Conservation (phyloP, 2,888 invertebrate species). For the Dinocampus coccinellae region DNA sequence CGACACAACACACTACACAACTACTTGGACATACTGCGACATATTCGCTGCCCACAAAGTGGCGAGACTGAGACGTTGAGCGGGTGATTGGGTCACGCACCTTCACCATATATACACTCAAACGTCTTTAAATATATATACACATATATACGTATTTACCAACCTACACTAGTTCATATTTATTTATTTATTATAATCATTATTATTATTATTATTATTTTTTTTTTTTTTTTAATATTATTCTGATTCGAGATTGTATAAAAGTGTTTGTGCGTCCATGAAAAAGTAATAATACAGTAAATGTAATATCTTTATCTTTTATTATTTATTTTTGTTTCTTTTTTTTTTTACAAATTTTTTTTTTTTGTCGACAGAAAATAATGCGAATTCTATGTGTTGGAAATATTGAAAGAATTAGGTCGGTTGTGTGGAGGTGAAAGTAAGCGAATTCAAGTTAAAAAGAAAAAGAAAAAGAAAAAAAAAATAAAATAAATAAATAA, state of each 20-base stretch:
- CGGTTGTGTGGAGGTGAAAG: conserved; percentile 40
- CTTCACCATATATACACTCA: conserved; percentile 40
- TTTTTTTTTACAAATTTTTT: background rate
- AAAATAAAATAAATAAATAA: conserved; percentile 7
- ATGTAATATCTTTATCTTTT: background rate
- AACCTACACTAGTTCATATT: conserved; percentile 64
- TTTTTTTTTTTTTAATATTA: background rate
- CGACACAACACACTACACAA: conserved; percentile 16
- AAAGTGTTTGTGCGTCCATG: background rate
- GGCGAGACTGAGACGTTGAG: conserved; percentile 51
- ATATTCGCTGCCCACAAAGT: conserved; percentile 34
- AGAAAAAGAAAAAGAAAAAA: conserved; percentile 12
- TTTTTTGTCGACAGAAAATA: conserved; percentile 11
- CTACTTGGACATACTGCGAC: conserved; percentile 27
- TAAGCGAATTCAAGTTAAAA: conserved; percentile 41
- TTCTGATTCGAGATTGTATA: too few relatives aligned
- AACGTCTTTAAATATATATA: conserved; percentile 31
- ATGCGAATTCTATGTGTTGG: conserved; percentile 4
- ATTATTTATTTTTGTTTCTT: background rate
- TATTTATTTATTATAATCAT: conserved; percentile 41
- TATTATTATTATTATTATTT: background rate
- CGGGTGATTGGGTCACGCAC: conserved; percentile 67
- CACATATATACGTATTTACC: conserved; percentile 61
- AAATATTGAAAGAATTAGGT: conserved; percentile 32
- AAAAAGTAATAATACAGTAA: background rate